These are phyloP conservation scores for Coluber constrictor DNA, from an alignment of 2,797 vertebrate species.

Conservation along the genomic window DNA sequence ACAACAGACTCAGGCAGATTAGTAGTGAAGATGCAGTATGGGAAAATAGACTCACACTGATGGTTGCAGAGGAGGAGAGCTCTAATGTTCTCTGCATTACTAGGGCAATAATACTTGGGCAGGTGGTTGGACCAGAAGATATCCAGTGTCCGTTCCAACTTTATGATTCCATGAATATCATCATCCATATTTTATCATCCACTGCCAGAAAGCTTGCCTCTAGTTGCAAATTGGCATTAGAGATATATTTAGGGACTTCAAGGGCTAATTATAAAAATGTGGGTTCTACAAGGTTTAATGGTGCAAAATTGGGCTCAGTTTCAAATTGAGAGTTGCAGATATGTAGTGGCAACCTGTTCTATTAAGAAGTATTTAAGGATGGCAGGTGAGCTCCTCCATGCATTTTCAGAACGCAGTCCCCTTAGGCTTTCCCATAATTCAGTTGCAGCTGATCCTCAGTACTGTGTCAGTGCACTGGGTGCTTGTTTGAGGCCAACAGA, in stretches of 20 bases:
- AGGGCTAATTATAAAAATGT: not conserved
- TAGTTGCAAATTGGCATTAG: not conserved
- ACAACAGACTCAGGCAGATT: not conserved
- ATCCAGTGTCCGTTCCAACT: not conserved
- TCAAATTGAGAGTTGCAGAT: not conserved
- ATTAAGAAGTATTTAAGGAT: not conserved
- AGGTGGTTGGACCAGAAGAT: not conserved
- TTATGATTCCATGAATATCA: not conserved
- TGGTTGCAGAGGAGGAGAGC: not conserved
- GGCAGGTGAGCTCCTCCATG: not conserved
- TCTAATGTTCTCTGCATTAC: not conserved
- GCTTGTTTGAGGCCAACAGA: not conserved
- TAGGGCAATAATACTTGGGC: not conserved
- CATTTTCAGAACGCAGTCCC: not conserved
- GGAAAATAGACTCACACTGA: not conserved
- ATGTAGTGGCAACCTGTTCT: not conserved
- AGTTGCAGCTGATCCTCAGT: not conserved
- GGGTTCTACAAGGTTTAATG: not conserved
- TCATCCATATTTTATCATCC: not conserved
- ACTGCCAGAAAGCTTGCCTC: not conserved
- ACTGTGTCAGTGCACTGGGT: not conserved
- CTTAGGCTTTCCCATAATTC: not conserved
- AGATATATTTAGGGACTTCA: not conserved
- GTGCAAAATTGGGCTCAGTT: not conserved
- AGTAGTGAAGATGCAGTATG: too few relatives aligned